Conservation (phyloP, 2,797 vertebrate genomes). For the Spatula versicolor region DNA sequence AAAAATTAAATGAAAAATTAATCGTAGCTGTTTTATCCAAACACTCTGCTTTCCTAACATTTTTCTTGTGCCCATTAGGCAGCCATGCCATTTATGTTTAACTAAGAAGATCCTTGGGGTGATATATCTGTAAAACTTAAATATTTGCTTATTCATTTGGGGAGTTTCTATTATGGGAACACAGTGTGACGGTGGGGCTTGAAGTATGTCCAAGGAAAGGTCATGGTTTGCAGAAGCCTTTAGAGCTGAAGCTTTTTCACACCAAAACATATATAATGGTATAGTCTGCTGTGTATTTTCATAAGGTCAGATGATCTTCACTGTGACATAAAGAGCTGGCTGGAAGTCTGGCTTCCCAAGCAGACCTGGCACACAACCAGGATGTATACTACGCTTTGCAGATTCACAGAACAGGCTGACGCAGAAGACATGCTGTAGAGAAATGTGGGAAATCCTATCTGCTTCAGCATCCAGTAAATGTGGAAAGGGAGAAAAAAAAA, state of each 20-base stretch:
- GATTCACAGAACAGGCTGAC: slow-evolving; percentile 49
- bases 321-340: background rate
- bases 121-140: background rate
- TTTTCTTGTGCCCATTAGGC: slow-evolving; percentile 60
- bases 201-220: slow-evolving; percentile 47
- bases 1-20: slow-evolving; percentile 70
- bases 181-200: slow-evolving; percentile 12
- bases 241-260: slow-evolving; percentile 5
- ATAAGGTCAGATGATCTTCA: background rate
- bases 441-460: slow-evolving; percentile 50
- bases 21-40: slow-evolving; percentile 72
- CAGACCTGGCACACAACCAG: slow-evolving; percentile 23
- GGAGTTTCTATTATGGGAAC: slow-evolving; percentile 28
- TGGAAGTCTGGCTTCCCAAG: slow-evolving; percentile 40
- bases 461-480: background rate
- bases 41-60: slow-evolving; percentile 67
- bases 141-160: slow-evolving; percentile 3
- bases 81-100: slow-evolving; percentile 34
- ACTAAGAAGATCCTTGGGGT: slow-evolving; percentile 2
- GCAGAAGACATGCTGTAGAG: background rate
- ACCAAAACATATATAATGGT: background rate
- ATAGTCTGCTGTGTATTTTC: background rate
- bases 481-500: background rate
- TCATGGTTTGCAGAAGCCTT: background rate
- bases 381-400: slow-evolving; percentile 45